Conservation (phyloP, 2,113 vertebrate species). For the Ophthalmolycus amberensis region DNA sequence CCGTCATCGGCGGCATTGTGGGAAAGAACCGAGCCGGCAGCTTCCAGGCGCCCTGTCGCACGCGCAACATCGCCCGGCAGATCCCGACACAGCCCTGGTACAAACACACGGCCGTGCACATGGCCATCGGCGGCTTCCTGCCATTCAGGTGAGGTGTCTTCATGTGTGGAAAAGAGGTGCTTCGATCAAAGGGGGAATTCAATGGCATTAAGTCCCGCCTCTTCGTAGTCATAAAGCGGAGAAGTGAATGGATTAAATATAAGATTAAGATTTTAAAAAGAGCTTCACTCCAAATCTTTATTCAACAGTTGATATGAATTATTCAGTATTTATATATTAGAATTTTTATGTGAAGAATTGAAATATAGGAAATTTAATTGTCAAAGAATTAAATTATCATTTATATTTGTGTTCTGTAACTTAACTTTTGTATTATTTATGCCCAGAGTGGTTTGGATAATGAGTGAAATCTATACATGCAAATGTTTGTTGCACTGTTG, state of each 20-base stretch:
- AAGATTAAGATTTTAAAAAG: not conserved
- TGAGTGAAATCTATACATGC: not conserved
- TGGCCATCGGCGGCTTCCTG: slow-evolving; percentile 93
- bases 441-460: not conserved
- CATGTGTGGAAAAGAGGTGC: not conserved
- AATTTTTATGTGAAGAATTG: not conserved
- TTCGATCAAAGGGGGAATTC: not conserved
- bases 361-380: not conserved
- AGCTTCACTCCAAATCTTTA: not conserved
- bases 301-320: not conserved
- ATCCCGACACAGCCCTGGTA: slow-evolving; percentile 94
- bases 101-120: slow-evolving; percentile 90
- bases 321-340: not conserved
- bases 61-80: slow-evolving; percentile 92
- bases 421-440: not conserved
- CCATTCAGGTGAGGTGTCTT: slow-evolving; percentile 88
- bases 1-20: slow-evolving; percentile 92
- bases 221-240: not conserved
- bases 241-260: not conserved
- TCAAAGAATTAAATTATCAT: not conserved
- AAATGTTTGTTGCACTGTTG: not conserved
- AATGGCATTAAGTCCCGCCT: not conserved
- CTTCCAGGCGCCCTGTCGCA: slow-evolving; percentile 93
- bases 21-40: slow-evolving; percentile 90
- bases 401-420: not conserved